phyloP scores from a whole-genome alignment of 2,888 invertebrate species.

The Mechanitis messenoides region DNA sequence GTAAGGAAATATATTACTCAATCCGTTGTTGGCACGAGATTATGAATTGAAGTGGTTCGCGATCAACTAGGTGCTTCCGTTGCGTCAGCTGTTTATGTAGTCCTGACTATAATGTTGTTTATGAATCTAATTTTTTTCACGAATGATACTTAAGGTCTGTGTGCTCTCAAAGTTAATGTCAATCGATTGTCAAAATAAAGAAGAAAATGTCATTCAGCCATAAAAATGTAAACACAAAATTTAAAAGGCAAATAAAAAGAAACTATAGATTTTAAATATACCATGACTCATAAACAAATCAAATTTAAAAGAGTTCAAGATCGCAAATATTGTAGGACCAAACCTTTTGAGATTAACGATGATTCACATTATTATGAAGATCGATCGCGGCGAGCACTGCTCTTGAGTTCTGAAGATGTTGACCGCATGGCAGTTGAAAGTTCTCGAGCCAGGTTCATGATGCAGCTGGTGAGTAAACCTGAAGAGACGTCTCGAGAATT shows the following conservation, averaged over 20 bases:
- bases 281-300: conserved; percentile 32
- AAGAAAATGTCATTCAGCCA: conserved; percentile 13
- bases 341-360: conserved; percentile 19
- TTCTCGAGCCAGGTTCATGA: conserved; percentile 36
- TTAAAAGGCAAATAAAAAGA: conserved; percentile 15
- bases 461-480: conserved; percentile 30
- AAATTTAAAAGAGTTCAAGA: conserved; percentile 20
- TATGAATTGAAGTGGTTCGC: conserved; percentile 74
- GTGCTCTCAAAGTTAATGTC: conserved; percentile 5
- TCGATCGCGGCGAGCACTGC: conserved; percentile 22
- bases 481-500: conserved; percentile 37
- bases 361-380: conserved; percentile 10
- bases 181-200: conserved; percentile 1
- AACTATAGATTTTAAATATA: not conserved
- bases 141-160: not conserved
- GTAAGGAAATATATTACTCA: conserved; percentile 70
- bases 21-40: conserved; percentile 71
- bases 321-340: not conserved
- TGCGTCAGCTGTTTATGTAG: conserved; percentile 56
- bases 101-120: conserved; percentile 15
- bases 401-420: conserved; percentile 35
- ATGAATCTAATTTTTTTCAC: not conserved
- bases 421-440: conserved; percentile 35
- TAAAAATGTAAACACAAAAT: conserved; percentile 25
- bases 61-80: conserved; percentile 73